phyloP scores from a whole-genome alignment of 1,140 invertebrate genomes.

The Ectropis grisescens region DNA sequence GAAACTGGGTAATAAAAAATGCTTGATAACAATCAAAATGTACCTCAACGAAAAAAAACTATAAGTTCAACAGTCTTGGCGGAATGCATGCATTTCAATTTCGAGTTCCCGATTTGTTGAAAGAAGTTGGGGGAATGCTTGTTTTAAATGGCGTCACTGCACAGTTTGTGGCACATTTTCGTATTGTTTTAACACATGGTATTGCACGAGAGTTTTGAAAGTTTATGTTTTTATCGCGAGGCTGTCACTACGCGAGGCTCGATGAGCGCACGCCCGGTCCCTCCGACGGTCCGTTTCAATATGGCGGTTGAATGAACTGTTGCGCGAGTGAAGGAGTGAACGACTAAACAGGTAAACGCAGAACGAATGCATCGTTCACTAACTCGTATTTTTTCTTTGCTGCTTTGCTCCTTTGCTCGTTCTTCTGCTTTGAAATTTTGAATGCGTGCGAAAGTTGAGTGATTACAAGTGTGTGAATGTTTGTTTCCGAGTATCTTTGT shows the following conservation, averaged over 20 bases:
- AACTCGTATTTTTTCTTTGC: too few species aligned
- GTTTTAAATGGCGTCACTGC: too few species aligned
- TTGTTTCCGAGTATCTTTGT: too few species aligned
- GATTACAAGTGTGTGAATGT: too few species aligned
- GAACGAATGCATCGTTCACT: too few species aligned
- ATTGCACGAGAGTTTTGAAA: slow-evolving; percentile 32
- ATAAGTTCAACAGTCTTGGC: slow-evolving; percentile 62
- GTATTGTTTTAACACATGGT: slow-evolving; percentile 19
- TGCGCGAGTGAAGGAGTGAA: too few species aligned
- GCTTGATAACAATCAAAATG: slow-evolving; percentile 51
- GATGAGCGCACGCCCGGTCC: slow-evolving; percentile 23
- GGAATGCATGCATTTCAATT: slow-evolving; percentile 63
- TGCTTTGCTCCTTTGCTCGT: too few species aligned
- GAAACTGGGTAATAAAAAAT: too few species aligned
- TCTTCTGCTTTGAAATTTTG: too few species aligned
- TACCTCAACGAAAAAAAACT: slow-evolving; percentile 46
- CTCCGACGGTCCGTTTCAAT: slow-evolving; percentile 34
- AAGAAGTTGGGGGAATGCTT: not conserved
- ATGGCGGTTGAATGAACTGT: too few species aligned
- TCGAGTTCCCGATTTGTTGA: not conserved
- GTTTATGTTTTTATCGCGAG: slow-evolving; percentile 40
- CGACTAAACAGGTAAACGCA: too few species aligned
- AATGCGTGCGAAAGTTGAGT: too few species aligned
- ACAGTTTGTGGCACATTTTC: slow-evolving; percentile 21
- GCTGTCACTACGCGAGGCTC: slow-evolving; percentile 45